Evolutionary conservation across 2,888 invertebrate genomes (phyloP).

Genomic region (Apodemia zela): DNA sequence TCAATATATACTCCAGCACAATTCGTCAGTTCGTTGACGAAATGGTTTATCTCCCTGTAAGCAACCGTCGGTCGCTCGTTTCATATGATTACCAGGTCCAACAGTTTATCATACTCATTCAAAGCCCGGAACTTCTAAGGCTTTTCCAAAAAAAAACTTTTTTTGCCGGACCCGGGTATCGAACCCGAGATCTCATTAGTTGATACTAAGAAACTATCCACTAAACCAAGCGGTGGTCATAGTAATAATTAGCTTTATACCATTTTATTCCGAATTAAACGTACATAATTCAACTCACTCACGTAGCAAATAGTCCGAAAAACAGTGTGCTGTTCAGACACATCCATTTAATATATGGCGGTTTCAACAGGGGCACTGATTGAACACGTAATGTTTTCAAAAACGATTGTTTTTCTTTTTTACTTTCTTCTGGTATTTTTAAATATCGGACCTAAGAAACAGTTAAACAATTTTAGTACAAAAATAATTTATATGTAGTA

Average conservation of each 20-base stretch:
- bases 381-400: constrained; percentile 70
- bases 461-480: neutral
- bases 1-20: too few relatives aligned
- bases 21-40: too few relatives aligned
- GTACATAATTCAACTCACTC: constrained; percentile 43
- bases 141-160: too few relatives aligned
- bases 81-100: too few relatives aligned
- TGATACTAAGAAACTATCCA: too few relatives aligned
- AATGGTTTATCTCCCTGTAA: too few relatives aligned
- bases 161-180: too few relatives aligned
- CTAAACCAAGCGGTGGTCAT: neutral
- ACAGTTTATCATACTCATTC: too few relatives aligned
- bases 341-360: constrained; percentile 77
- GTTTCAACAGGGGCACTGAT: constrained; percentile 71
- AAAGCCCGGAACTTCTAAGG: too few relatives aligned
- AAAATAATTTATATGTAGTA: too few relatives aligned
- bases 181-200: too few relatives aligned
- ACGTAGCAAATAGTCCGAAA: constrained; percentile 84
- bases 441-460: constrained; percentile 57
- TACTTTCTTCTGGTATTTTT: constrained; percentile 37
- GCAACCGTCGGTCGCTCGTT: too few relatives aligned
- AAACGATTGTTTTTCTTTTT: constrained; percentile 44
- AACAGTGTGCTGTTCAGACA: constrained; percentile 77
- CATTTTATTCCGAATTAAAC: neutral
- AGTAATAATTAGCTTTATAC: neutral